A percentile compares a stretch with the other conserved stretches of the same genome.
Conservation (phyloP, 2,888 invertebrate species). For the Teleiodes luculella region DNA sequence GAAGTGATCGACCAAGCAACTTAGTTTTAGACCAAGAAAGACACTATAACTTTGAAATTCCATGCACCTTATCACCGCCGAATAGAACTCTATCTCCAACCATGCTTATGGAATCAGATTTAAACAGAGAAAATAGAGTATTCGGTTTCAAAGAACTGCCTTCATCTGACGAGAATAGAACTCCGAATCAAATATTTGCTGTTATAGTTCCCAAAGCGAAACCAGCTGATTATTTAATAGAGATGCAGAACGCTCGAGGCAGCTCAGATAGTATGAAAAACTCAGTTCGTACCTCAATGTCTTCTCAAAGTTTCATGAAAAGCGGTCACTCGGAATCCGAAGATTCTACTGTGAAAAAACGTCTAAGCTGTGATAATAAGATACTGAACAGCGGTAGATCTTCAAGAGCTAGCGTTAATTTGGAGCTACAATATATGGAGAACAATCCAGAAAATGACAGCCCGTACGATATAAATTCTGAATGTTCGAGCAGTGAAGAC, state of each 20-base stretch:
- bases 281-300: slow-evolving; percentile 52
- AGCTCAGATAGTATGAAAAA: slow-evolving; percentile 62
- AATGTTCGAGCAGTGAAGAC: slow-evolving; percentile 72
- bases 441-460: slow-evolving; percentile 55
- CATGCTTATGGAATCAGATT: slow-evolving; percentile 60
- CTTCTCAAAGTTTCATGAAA: slow-evolving; percentile 60
- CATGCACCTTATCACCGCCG: slow-evolving; percentile 67
- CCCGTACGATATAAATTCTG: slow-evolving; percentile 55
- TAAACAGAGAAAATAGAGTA: slow-evolving; percentile 63
- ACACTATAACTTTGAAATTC: slow-evolving; percentile 55
- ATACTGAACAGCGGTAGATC: slow-evolving; percentile 51
- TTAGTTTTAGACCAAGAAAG: slow-evolving; percentile 49
- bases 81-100: slow-evolving; percentile 65
- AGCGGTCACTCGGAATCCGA: slow-evolving; percentile 63
- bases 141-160: slow-evolving; percentile 67
- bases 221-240: slow-evolving; percentile 39
- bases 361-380: slow-evolving; percentile 71
- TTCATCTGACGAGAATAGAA: slow-evolving; percentile 34
- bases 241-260: slow-evolving; percentile 41
- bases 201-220: slow-evolving; percentile 71
- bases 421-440: slow-evolving; percentile 65
- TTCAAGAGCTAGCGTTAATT: slow-evolving; percentile 61
- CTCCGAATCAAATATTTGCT: slow-evolving; percentile 63
- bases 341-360: slow-evolving; percentile 65
- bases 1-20: slow-evolving; percentile 56